A percentile compares a stretch with the other conserved stretches of the same genome.
Evolutionary conservation across 2,113 vertebrate genomes (phyloP).

Genomic region (Serilophus lunatus): DNA sequence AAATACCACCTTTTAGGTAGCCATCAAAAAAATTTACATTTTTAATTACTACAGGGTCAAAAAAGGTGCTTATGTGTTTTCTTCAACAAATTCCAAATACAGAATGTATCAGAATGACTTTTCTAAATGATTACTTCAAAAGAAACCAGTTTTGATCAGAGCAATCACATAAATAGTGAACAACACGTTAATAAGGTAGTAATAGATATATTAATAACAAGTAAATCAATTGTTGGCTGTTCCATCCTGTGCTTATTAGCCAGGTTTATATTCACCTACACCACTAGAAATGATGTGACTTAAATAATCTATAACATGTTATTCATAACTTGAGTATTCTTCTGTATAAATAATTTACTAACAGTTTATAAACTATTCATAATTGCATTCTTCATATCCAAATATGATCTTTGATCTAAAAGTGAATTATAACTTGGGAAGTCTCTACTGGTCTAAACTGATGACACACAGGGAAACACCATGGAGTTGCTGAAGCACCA

Average conservation of each 20-base stretch:
- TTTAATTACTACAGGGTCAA: neutral
- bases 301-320: slow-evolving; percentile 60
- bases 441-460: neutral
- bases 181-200: slow-evolving; percentile 21
- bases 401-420: slow-evolving; percentile 28
- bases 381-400: slow-evolving; percentile 24
- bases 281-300: neutral
- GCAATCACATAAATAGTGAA: neutral
- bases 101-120: neutral
- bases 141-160: neutral
- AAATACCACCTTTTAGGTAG: neutral
- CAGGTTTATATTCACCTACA: neutral
- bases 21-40: neutral
- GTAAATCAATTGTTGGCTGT: neutral
- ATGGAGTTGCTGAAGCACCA: neutral
- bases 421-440: neutral
- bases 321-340: slow-evolving; percentile 34
- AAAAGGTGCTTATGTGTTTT: neutral
- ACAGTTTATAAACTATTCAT: slow-evolving; percentile 59
- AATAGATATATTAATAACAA: slow-evolving; percentile 34
- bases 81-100: neutral
- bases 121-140: neutral
- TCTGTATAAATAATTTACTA: slow-evolving; percentile 49
- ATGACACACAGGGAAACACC: neutral
- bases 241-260: neutral